Base-by-base conservation (phyloP, 2,113 vertebrate genomes). In the Acrocephalus arundinaceus region DNA sequence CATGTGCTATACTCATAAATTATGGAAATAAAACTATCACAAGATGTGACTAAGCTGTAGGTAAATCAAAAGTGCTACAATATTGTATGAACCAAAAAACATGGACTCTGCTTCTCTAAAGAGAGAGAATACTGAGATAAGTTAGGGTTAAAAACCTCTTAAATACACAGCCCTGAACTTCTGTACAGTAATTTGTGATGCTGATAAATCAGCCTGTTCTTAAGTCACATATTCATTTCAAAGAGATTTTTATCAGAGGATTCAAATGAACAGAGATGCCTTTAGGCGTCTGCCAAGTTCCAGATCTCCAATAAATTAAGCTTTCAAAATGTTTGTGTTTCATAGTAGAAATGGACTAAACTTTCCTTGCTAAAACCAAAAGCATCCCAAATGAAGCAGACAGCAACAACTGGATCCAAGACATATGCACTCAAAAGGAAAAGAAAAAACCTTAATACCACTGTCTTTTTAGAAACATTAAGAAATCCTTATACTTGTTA, bases 1-100 rank as follows among this genome's bases (percentile, higher is more conserved):
- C 87, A 97, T 93, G 92, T 97, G 76, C 96, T 97, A 94, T 89
- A 90, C 61, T 93, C 92, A 95, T 94, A 97, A 97, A 94, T 97
- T 96, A 97, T 48, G 81, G 82, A 93, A 96, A 94, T 84, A 85
- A 94, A 94, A 85, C 87, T 95, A 95, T 80, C 88, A 92, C 89
- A 90, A 87, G 83, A 95, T 90, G 62, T 76, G 73, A 93, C 85
- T 96, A 93, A 79, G 67, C 46, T 85, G 96, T 35, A 90, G 73
- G 79, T 91, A 95, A 96, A 93, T 76, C 74, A 96, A 96, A 96
- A 80, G 90, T 97, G 94, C 93, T 96, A 96, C 73, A 89, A 93
- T 57, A 66, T 80, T 31, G 46, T 58, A 94, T 57, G 75, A 96
- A 83, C 55, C 9, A 24, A 93, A 88, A 51, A 83, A 48, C 41